Evolutionary conservation across 2,113 vertebrate genomes (phyloP).

Genomic region (Eidolon helvum): DNA sequence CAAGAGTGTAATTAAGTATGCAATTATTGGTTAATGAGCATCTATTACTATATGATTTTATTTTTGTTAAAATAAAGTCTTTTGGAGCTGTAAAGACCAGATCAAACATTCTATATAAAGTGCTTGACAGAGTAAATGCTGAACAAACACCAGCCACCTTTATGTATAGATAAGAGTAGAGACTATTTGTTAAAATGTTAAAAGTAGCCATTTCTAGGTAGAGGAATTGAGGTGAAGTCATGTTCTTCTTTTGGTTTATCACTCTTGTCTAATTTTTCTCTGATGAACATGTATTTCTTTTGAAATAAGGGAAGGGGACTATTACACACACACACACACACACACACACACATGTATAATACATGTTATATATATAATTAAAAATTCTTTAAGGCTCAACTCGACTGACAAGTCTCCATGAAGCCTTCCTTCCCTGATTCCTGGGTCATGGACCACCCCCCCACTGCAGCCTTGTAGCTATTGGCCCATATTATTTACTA

Average conservation of each 20-base stretch:
- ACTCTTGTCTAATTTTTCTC: neutral
- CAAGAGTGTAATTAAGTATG: neutral
- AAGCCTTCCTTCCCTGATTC: neutral
- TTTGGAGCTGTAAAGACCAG: neutral
- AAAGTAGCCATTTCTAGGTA: neutral
- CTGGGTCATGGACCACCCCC: neutral
- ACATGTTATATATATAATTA: neutral
- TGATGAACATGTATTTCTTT: neutral
- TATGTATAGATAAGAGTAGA: neutral
- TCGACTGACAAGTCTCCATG: neutral
- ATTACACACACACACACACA: neutral
- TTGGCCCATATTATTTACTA: neutral
- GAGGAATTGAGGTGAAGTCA: neutral
- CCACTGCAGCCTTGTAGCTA: neutral
- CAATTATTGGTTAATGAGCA: neutral
- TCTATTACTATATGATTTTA: neutral
- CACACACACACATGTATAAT: neutral
- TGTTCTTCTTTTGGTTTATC: neutral
- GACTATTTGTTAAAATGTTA: neutral
- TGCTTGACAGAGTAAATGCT: neutral
- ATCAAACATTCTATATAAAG: neutral
- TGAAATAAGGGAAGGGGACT: neutral
- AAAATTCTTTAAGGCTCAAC: neutral
- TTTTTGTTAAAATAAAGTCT: constrained; percentile 3
- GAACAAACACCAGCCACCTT: neutral